Evolutionary conservation across 2,113 vertebrate species (phyloP), one percentile per base, ranked within the genome.

Genomic region (Scartelaos histophorus): DNA sequence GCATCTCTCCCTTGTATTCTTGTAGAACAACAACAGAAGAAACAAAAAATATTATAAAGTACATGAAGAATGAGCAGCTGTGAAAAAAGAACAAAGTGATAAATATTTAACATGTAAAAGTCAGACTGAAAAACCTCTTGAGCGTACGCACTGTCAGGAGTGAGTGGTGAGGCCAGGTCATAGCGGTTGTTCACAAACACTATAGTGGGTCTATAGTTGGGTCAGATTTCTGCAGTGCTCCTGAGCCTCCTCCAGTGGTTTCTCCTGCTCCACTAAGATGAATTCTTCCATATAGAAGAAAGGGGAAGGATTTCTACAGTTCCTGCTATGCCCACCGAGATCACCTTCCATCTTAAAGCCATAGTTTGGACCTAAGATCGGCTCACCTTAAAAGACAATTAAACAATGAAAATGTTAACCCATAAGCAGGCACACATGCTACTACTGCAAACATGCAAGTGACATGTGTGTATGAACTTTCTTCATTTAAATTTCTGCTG

Each of bases 251-350:
- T 82, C 67, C 83, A 79, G 82, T 0, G 79, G 73, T 54, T 74
- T 76, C 0, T 24, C 24, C n/a, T 79, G 15, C n/a, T 72, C 71
- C 61, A 85, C 80, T 49, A 82, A 70, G 17, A 82, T 29, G 15
- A 56, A 82, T 53, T 82, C 47, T 0, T 72, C 9, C 0, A 2
- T 46, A 56, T 79, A 85, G 24, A 10, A 61, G 64, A 46, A 51
- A 0, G 0, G 0, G 21, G 22, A 24, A 0, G 0, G 0, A 0
- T 0, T 0, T 1, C 0, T 0, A 60, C 82, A 81, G 0, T 0
- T 0, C 21, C 7, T 7, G 11, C 29, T 29, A 4, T 29, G 29
- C 29, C 29, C 2, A 29, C 29, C 29, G 29, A 29, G 2, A 29
- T 29, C 29, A 29, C 29, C 29, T 29, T 29, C 29, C 29, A 29